phyloP scores from a whole-genome alignment of 35 echinoderm and acorn worm species.

The Lytechinus variegatus region DNA sequence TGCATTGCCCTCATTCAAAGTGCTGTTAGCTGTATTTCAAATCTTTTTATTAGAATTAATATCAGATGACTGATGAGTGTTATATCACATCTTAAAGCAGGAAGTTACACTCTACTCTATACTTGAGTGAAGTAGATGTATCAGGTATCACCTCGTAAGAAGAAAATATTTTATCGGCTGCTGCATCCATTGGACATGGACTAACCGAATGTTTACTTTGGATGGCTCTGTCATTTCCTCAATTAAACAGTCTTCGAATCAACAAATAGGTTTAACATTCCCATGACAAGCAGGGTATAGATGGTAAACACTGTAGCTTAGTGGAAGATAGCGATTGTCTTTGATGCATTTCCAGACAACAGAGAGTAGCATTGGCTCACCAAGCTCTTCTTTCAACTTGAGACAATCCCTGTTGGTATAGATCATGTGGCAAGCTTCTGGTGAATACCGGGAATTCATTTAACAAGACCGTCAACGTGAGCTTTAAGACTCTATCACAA shows the following conservation, averaged over 20 bases:
- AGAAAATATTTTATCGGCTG: background rate
- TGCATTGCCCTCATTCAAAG: background rate
- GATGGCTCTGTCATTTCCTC: background rate
- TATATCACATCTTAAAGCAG: background rate
- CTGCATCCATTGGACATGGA: background rate
- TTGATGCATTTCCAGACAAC: background rate
- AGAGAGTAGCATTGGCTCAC: background rate
- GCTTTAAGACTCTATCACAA: background rate
- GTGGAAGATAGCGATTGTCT: background rate
- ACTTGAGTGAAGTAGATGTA: background rate
- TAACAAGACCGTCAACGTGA: background rate
- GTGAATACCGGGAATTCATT: constrained; percentile 3
- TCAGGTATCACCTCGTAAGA: background rate
- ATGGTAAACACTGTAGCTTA: background rate
- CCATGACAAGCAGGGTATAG: background rate
- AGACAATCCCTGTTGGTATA: background rate
- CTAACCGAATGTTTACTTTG: background rate
- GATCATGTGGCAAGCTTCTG: background rate
- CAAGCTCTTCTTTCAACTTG: background rate
- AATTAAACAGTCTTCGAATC: background rate
- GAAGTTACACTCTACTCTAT: background rate
- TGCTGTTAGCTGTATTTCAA: background rate
- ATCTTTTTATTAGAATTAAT: background rate
- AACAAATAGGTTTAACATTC: background rate
- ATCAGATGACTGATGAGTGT: background rate